A percentile compares a stretch with the other conserved stretches of the same genome.
Evolutionary conservation across 2,797 vertebrate species (phyloP).

Genomic region (Mastacembelus armatus): DNA sequence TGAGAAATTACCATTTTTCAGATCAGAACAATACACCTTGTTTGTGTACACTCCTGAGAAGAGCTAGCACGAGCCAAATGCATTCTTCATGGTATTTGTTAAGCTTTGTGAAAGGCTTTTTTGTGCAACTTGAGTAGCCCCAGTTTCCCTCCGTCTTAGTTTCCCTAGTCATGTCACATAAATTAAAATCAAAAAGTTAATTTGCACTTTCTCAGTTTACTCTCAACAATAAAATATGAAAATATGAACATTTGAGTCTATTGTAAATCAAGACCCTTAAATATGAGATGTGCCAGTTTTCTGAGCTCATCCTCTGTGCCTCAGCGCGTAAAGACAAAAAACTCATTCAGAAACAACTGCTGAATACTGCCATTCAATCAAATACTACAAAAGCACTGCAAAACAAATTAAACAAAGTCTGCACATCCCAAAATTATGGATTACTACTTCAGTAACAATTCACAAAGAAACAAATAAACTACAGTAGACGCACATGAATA

Average conservation of each 20-base stretch:
- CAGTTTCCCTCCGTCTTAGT: slow-evolving; percentile 38
- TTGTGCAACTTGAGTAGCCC: slow-evolving; percentile 49
- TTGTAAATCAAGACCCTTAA: slow-evolving; percentile 20
- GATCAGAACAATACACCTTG: background rate
- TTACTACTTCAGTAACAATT: background rate
- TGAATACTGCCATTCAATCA: background rate
- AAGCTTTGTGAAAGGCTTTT: slow-evolving; percentile 29
- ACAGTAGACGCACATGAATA: background rate
- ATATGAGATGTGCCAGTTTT: background rate
- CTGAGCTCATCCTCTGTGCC: background rate
- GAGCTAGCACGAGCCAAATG: background rate
- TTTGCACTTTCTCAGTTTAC: slow-evolving; percentile 59
- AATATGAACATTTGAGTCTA: slow-evolving; percentile 9
- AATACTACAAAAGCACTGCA: background rate
- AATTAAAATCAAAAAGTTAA: slow-evolving; percentile 73
- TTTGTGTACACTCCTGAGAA: too few species aligned
- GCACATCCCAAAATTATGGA: background rate
- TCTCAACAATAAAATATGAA: slow-evolving; percentile 13
- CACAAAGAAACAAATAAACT: background rate
- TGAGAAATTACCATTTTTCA: background rate
- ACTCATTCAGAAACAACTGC: background rate
- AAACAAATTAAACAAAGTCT: background rate
- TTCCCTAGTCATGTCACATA: slow-evolving; percentile 60
- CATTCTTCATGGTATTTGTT: slow-evolving; percentile 30
- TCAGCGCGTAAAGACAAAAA: background rate